Conservation (phyloP, 1,140 invertebrate species). For the Delia radicum region DNA sequence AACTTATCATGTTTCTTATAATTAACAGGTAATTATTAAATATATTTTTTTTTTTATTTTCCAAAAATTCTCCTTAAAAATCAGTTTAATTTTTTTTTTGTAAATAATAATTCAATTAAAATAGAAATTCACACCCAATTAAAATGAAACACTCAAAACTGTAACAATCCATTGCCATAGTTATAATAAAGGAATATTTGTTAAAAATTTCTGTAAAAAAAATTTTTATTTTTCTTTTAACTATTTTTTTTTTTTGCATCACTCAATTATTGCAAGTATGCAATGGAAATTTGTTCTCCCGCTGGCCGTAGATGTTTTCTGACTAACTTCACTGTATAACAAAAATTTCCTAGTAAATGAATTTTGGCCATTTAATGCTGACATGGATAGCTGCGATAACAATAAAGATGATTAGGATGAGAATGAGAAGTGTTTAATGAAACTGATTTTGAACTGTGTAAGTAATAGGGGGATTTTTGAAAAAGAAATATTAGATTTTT, state of each 20-base stretch:
- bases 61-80: too few relatives aligned
- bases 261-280: neutral
- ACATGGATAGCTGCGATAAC: neutral
- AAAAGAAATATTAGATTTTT: too few relatives aligned
- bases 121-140: neutral
- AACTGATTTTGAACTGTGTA: too few relatives aligned
- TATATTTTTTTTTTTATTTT: too few relatives aligned
- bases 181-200: neutral
- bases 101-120: neutral
- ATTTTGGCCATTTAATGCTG: neutral
- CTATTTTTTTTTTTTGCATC: too few relatives aligned
- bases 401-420: neutral
- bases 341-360: neutral
- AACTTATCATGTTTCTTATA: too few relatives aligned
- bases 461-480: too few relatives aligned
- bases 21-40: too few relatives aligned
- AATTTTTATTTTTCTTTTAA: too few relatives aligned
- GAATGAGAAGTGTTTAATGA: too few relatives aligned
- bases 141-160: neutral
- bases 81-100: too few relatives aligned
- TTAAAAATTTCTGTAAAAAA: neutral
- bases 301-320: neutral
- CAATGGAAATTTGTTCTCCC: too few relatives aligned
- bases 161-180: neutral
- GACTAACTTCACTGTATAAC: neutral